Conservation (phyloP, 2,797 vertebrate genomes). For the Crenuchus spilurus region DNA sequence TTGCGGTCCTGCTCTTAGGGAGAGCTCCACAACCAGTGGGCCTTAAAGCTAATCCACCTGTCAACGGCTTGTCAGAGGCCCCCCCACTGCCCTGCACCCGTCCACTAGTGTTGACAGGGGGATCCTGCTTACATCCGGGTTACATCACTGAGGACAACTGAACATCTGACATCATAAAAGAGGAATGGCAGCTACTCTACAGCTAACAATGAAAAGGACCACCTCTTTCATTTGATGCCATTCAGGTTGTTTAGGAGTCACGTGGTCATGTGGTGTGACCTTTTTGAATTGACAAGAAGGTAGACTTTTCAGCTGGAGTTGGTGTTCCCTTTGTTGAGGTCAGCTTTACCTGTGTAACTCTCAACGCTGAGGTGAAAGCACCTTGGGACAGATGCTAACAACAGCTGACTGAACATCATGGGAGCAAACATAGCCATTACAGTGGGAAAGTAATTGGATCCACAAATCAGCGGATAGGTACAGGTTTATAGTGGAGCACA, state of each 20-base stretch:
- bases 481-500: slow-evolving; percentile 71
- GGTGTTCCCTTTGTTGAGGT: slow-evolving; percentile 19
- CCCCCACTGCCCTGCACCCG: slow-evolving; percentile 61
- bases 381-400: slow-evolving; percentile 65
- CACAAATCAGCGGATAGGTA: slow-evolving; percentile 78
- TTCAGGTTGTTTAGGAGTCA: background rate
- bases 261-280: background rate
- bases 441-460: slow-evolving; percentile 79
- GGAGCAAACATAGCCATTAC: slow-evolving; percentile 78
- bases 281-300: background rate
- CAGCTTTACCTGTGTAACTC: slow-evolving; percentile 5
- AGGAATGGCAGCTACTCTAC: background rate
- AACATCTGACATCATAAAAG: background rate
- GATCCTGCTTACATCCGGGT: slow-evolving; percentile 46
- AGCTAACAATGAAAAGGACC: background rate
- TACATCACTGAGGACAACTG: slow-evolving; percentile 21
- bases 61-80: slow-evolving; percentile 69
- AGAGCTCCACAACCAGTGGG: slow-evolving; percentile 59
- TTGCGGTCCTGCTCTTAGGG: slow-evolving; percentile 33
- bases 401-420: slow-evolving; percentile 72
- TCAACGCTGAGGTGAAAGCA: background rate
- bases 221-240: too few species aligned
- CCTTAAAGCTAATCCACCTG: slow-evolving; percentile 74
- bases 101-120: slow-evolving; percentile 63
- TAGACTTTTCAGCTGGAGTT: background rate